Evolutionary conservation across 2,888 invertebrate species (phyloP).

Genomic region (Zonitis immaculata): DNA sequence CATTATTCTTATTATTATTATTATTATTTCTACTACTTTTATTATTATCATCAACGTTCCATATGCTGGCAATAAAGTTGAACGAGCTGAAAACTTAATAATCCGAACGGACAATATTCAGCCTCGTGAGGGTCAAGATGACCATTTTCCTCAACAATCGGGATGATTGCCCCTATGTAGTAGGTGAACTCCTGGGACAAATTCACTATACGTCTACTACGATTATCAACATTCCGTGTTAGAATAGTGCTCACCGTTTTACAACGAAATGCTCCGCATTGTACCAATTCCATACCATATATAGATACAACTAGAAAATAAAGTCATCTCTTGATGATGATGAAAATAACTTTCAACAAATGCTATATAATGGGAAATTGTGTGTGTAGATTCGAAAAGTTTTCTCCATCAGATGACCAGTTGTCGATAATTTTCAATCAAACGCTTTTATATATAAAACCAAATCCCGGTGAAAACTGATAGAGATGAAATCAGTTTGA

Average conservation of each 20-base stretch:
- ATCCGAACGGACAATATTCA: slow-evolving; percentile 28
- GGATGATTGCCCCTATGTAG: slow-evolving; percentile 33
- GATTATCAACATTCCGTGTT: slow-evolving; percentile 45
- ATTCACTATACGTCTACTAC: slow-evolving; percentile 29
- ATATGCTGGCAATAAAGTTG: slow-evolving; percentile 20
- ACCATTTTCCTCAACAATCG: slow-evolving; percentile 32
- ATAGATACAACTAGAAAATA: slow-evolving; percentile 4
- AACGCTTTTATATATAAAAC: not conserved
- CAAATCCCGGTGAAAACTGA: not conserved
- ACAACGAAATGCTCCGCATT: slow-evolving; percentile 36
- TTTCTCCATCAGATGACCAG: not conserved
- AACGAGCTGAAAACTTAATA: slow-evolving; percentile 29
- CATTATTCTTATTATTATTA: too few species aligned
- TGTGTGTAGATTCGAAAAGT: too few species aligned
- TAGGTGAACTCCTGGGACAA: slow-evolving; percentile 28
- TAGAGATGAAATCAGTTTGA: not conserved
- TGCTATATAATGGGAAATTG: too few species aligned
- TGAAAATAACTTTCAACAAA: not conserved
- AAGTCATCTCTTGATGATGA: slow-evolving; percentile 2
- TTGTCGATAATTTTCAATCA: not conserved
- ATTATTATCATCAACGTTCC: not conserved
- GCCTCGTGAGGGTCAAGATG: slow-evolving; percentile 35
- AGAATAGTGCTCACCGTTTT: slow-evolving; percentile 42
- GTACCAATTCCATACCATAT: slow-evolving; percentile 27
- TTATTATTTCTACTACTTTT: too few species aligned